Evolutionary conservation across 2,797 vertebrate species (phyloP), one percentile per base, ranked within the genome.

Genomic region (Aselliscus stoliczkanus): DNA sequence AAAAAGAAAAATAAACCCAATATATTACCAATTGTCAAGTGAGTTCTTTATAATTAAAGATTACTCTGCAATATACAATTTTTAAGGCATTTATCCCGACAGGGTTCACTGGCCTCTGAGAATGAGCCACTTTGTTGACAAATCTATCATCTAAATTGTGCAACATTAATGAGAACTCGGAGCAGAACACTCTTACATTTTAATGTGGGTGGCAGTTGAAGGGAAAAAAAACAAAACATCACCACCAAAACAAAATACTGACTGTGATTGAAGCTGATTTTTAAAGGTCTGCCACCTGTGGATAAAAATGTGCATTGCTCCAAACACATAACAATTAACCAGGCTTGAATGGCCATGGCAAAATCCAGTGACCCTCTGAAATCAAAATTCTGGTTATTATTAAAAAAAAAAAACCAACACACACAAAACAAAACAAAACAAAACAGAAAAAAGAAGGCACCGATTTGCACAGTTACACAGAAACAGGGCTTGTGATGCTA

Each of bases 201-300:
- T 97, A 97, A 97, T 97, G 97, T 97, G 97, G 96, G 95, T 94
- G 94, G 95, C 83, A 82, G 80, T 73, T 94, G 76, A 77, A 47
- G 62, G 29, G 39, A 11, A 25, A 25, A 17, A 34, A 31, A 31
- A 64, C 50, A 1, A 50, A 50, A 50, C 47, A 50, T 14, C 29
- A 9, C 8, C 97, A 97, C 92, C 95, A 94, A 92, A 97, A 96
- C 79, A 95, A 97, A 97, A 96, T 97, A 92, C 96, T 76, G 94
- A 97, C 96, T 98, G 95, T 98, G 97, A 98, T 96, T 97, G 97
- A 97, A 97, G 95, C 89, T 97, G 95, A 97, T 97, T 98, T 98
- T 84, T 76, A 98, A 98, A 98, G 95, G 97, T 98, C 97, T 97
- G 96, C 96, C 97, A 98, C 98, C 97, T 98, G 97, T 98, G 97